Evolutionary conservation across 2,113 vertebrate genomes (phyloP), one percentile per base, ranked within the genome.

Genomic region (Otus sunia): DNA sequence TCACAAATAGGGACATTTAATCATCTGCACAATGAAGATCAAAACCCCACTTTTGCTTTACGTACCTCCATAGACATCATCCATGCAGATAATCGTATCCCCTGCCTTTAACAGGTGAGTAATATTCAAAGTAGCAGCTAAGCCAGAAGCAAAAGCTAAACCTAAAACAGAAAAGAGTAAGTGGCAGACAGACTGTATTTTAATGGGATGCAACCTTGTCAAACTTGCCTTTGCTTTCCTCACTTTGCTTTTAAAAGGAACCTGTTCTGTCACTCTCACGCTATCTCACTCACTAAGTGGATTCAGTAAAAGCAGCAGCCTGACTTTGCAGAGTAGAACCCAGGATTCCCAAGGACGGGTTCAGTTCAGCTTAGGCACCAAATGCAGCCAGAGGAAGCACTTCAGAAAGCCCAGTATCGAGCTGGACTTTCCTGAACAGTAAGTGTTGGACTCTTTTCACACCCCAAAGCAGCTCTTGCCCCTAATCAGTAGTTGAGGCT

Each of bases 1-100:
- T 11, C 14, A 27, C 25, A 56, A 17, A 7, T 17, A 63, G 21
- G 11, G 15, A 21, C 36, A 52, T 55, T 39, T 22, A 30, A n/a
- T 12, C n/a, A 29, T 19, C 37, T 67, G 34, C 37, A 81, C 49
- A 25, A 8, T 2, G 19, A 75, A 81, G 37, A 60, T 59, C 49
- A 76, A 85, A 89, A 7, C 2, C 43, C 25, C 6, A 2, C 7
- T 32, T 6, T 20, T 30, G 41, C 27, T 77, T 29, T 23, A 76
- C 96, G 45, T 97, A 99, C 99, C 99, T 98, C 98, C 99, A 59
- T 99, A 99, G 19, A 99, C 99, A 58, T 99, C 99, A 86, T 99
- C 98, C 98, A 98, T 99, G 97, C 98, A 99, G 92, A 99, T 71
- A 36, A 99, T 95, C 2, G 98, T 96, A 66, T 99, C 99, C 29